Conservation (phyloP, 2,113 vertebrate species). For the Ochotona princeps region DNA sequence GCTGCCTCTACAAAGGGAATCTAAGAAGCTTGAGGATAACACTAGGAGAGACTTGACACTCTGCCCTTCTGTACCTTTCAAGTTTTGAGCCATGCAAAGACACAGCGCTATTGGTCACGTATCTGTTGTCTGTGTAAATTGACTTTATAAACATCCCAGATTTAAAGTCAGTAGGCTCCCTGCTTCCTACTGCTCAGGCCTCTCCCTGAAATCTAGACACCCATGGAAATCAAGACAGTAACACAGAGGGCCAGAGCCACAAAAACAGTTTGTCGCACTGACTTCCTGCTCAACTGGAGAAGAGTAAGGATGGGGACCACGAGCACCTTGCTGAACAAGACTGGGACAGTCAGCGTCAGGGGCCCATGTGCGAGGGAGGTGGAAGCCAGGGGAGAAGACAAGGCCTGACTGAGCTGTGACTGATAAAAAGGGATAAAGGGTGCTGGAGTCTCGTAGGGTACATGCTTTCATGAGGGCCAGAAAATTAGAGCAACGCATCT, state of each 20-base stretch:
- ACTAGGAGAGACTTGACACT: not conserved
- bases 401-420: not conserved
- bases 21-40: not conserved
- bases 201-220: not conserved
- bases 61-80: not conserved
- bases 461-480: not conserved
- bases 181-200: not conserved
- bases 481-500: not conserved
- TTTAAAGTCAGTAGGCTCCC: not conserved
- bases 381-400: not conserved
- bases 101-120: accelerated
- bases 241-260: not conserved
- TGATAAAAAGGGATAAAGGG: not conserved
- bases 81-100: not conserved
- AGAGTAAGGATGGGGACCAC: not conserved
- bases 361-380: not conserved
- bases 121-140: not conserved
- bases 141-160: not conserved
- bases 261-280: not conserved
- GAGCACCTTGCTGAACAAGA: not conserved
- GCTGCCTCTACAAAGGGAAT: not conserved
- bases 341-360: not conserved
- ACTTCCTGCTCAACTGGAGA: not conserved
- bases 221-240: not conserved
- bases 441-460: not conserved